phyloP scores from a whole-genome alignment of 2,888 invertebrate genomes.

The Heliconius charithonia region DNA sequence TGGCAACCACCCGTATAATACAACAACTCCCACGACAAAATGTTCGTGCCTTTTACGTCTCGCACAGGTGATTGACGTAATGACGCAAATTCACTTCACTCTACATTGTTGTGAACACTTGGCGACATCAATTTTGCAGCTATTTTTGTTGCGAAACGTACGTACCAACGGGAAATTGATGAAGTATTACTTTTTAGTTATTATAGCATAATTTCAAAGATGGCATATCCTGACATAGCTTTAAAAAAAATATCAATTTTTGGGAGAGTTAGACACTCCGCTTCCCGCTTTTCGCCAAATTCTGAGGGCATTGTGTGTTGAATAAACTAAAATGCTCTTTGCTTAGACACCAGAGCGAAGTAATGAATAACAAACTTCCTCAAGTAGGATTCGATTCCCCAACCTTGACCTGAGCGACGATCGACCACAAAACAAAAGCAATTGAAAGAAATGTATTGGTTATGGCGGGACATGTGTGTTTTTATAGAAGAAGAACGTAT shows the following conservation, averaged over 20 bases:
- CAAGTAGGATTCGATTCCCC: too few species aligned
- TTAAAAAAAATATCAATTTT: too few species aligned
- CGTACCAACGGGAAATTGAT: not conserved
- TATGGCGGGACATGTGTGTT: too few species aligned
- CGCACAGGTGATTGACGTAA: conserved; percentile 39
- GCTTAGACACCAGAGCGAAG: too few species aligned
- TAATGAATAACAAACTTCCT: too few species aligned
- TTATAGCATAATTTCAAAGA: not conserved
- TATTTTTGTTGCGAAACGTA: conserved; percentile 32
- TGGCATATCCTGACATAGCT: not conserved
- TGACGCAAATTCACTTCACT: conserved; percentile 40
- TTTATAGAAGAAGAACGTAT: not conserved
- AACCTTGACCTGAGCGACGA: too few species aligned
- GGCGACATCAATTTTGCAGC: conserved; percentile 36
- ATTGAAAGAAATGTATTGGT: too few species aligned
- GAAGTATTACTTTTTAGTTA: not conserved
- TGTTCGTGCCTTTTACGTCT: not conserved
- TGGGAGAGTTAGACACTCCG: not conserved
- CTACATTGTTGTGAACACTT: conserved; percentile 24
- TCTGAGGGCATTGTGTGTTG: not conserved
- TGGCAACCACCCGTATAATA: not conserved
- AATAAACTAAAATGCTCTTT: too few species aligned
- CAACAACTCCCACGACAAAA: not conserved
- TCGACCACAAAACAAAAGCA: too few species aligned
- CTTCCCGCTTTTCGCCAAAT: not conserved